These are phyloP conservation scores for Cyanocitta stelleri DNA, from an alignment of 2,113 vertebrate species.

Conservation along the genomic window DNA sequence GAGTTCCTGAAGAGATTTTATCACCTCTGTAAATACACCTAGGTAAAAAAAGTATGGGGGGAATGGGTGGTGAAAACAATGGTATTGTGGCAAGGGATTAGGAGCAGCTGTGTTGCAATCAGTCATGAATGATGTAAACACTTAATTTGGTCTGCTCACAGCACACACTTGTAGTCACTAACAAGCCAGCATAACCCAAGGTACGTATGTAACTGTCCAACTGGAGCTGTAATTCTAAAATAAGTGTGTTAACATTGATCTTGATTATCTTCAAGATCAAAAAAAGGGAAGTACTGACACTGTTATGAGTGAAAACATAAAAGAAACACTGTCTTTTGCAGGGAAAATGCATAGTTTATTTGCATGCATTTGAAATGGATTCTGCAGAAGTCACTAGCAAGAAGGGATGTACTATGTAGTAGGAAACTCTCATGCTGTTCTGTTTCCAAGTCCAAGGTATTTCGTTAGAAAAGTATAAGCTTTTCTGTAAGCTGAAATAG, in stretches of 20 bases:
- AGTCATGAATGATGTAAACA: fast-evolving
- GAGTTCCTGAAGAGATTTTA: background rate
- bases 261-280: background rate
- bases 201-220: background rate
- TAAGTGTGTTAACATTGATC: background rate
- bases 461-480: background rate
- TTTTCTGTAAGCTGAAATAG: background rate
- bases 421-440: background rate
- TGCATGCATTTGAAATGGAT: background rate
- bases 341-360: background rate
- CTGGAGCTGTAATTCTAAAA: background rate
- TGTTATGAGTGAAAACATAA: background rate
- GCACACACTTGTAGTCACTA: background rate
- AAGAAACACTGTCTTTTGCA: background rate
- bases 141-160: fast-evolving
- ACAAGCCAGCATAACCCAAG: background rate
- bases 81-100: background rate
- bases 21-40: background rate
- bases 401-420: background rate
- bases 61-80: background rate
- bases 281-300: background rate
- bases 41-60: background rate
- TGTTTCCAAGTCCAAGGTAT: background rate
- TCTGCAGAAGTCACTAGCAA: background rate
- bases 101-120: background rate